phyloP scores from a whole-genome alignment of 2,888 invertebrate species.

The Globia sparganii region DNA sequence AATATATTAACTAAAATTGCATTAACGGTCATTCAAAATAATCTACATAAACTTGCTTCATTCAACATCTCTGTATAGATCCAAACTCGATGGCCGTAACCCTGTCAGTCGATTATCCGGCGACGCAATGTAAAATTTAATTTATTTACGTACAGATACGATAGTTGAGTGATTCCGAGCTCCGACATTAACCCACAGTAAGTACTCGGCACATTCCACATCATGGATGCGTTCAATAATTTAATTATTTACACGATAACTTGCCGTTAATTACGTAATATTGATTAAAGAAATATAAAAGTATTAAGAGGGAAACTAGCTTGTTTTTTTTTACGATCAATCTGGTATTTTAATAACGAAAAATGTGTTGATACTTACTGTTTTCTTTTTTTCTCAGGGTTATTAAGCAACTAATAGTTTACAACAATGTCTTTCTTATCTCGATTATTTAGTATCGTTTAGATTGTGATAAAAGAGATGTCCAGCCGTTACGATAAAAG shows the following conservation, averaged over 20 bases:
- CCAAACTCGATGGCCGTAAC: constrained; percentile 69
- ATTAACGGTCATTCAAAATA: constrained; percentile 4
- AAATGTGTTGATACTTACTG: constrained; percentile 4
- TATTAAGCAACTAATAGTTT: constrained; percentile 41
- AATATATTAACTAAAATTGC: not conserved
- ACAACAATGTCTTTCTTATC: constrained; percentile 52
- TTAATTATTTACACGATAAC: constrained; percentile 76
- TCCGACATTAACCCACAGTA: constrained; percentile 60
- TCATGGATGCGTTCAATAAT: constrained; percentile 71
- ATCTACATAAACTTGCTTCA: not conserved
- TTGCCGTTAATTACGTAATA: constrained; percentile 56
- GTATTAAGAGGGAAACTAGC: constrained; percentile 63
- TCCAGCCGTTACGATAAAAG: constrained; percentile 39
- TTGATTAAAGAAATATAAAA: constrained; percentile 68
- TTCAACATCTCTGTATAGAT: constrained; percentile 65
- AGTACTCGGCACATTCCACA: constrained; percentile 69
- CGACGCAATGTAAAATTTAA: constrained; percentile 82
- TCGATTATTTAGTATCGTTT: constrained; percentile 28
- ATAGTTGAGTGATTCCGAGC: constrained; percentile 64
- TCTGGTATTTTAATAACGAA: constrained; percentile 58
- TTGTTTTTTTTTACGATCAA: constrained; percentile 67
- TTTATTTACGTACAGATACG: constrained; percentile 82
- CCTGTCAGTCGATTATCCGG: constrained; percentile 77
- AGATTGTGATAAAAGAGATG: constrained; percentile 42
- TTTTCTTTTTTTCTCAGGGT: constrained; percentile 39